Conservation (phyloP, 2,113 vertebrate species). For the Brachypodius melanocephalos region DNA sequence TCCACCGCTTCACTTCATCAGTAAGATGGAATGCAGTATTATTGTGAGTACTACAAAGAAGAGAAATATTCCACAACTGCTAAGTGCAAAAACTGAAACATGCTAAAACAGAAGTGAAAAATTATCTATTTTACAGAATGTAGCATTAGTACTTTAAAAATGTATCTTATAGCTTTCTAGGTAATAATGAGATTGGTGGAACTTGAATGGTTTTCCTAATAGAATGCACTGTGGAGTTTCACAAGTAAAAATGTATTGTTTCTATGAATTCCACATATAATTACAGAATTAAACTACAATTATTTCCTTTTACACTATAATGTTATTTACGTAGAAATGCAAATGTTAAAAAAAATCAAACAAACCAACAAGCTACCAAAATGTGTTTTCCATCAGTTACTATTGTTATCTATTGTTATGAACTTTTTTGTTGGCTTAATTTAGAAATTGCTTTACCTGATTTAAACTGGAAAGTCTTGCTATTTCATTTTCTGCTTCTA, state of each 20-base stretch:
- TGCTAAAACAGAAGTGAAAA: neutral
- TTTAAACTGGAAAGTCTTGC: slow-evolving; percentile 74
- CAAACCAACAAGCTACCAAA: neutral
- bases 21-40: neutral
- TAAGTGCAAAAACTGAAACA: neutral
- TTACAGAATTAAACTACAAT: neutral
- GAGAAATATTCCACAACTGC: neutral
- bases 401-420: accelerated
- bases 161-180: neutral
- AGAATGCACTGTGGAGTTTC: neutral
- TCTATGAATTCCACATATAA: neutral
- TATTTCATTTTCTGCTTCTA: slow-evolving; percentile 87
- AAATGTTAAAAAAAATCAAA: neutral
- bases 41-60: neutral
- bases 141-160: neutral
- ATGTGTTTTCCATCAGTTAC: neutral
- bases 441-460: slow-evolving; percentile 76
- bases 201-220: neutral
- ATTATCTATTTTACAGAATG: neutral
- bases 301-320: neutral
- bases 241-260: neutral
- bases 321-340: neutral
- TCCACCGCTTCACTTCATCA: neutral
- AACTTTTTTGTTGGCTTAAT: neutral
- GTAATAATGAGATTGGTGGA: neutral